Evolutionary conservation across 1,140 invertebrate species (phyloP).

Genomic region (Conus betulinus): DNA sequence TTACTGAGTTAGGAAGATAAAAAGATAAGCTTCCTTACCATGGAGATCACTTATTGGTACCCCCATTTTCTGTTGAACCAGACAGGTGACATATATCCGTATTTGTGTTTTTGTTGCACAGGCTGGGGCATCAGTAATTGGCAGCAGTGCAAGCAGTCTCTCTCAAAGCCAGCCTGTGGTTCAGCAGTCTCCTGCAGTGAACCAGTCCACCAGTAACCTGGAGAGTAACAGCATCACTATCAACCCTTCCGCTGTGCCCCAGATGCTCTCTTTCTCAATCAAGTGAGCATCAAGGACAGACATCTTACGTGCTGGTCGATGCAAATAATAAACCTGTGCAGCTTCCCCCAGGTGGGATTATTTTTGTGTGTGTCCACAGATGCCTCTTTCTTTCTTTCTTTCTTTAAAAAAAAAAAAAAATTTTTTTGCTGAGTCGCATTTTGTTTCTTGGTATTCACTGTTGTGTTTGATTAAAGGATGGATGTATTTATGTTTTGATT

Average conservation of each 20-base stretch:
- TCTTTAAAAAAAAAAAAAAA: too few relatives aligned
- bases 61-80: too few relatives aligned
- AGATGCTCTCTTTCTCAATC: conserved; percentile 72
- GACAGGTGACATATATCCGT: not conserved
- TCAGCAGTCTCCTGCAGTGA: conserved; percentile 31
- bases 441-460: too few relatives aligned
- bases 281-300: conserved; percentile 70
- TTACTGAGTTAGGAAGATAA: too few relatives aligned
- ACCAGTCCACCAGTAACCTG: conserved; percentile 19
- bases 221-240: not conserved
- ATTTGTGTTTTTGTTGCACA: not conserved
- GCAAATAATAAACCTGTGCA: conserved; percentile 71
- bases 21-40: too few relatives aligned
- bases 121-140: not conserved
- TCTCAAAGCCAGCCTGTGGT: conserved; percentile 21
- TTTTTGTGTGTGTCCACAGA: too few relatives aligned
- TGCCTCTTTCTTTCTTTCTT: too few relatives aligned
- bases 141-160: conserved; percentile 25
- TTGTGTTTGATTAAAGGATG: too few relatives aligned
- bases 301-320: conserved; percentile 70
- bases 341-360: conserved; percentile 64
- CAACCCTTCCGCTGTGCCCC: conserved; percentile 61
- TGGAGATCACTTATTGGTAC: too few relatives aligned
- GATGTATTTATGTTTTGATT: too few relatives aligned
- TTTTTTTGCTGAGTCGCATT: too few relatives aligned